Conservation (phyloP, 2,113 vertebrate species). For the Rhipidura dahli region DNA sequence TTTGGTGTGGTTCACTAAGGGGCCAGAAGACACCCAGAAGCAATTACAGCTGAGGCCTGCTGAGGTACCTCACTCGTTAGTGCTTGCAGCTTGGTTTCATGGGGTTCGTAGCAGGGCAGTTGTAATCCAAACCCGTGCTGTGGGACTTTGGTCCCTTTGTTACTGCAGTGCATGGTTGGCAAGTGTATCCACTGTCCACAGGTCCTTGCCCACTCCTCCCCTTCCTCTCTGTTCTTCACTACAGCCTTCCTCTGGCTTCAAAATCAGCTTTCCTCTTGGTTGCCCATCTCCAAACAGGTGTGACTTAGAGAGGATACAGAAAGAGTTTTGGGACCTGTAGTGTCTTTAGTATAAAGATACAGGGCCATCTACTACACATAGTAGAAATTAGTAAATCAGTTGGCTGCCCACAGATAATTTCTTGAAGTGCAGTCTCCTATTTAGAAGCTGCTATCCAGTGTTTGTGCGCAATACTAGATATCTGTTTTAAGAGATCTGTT, state of each 20-base stretch:
- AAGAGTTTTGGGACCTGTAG: background rate
- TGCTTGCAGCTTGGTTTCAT: background rate
- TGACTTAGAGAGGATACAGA: background rate
- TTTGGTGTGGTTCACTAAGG: background rate
- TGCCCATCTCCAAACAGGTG: background rate
- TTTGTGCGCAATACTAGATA: background rate
- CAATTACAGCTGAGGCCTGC: background rate
- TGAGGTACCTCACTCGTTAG: background rate
- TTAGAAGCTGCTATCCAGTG: background rate
- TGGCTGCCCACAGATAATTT: background rate
- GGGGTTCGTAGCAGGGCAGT: background rate
- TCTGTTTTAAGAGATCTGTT: background rate
- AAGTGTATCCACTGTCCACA: rapidly evolving
- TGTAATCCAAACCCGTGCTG: rapidly evolving
- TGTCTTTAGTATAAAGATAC: background rate
- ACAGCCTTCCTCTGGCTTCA: background rate
- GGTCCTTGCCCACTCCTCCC: background rate
- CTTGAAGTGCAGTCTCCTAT: background rate
- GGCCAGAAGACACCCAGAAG: background rate
- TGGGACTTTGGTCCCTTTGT: background rate
- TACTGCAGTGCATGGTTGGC: rapidly evolving
- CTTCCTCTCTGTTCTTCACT: background rate
- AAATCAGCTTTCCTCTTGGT: background rate
- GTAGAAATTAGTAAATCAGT: background rate
- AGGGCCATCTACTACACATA: background rate